Evolutionary conservation across 1,140 invertebrate genomes (phyloP).

Genomic region (Adelges cooleyi): DNA sequence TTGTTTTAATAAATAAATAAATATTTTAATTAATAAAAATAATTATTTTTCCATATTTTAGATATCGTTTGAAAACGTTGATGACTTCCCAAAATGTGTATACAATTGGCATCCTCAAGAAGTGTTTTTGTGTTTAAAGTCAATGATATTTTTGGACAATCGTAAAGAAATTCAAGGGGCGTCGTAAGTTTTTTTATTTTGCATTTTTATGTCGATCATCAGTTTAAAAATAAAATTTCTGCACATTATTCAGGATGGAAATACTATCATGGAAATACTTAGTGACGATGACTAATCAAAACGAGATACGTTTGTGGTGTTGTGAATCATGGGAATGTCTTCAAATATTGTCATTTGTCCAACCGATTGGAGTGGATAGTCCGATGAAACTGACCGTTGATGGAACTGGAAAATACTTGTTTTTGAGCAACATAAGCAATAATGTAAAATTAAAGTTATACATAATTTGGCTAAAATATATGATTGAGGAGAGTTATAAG

Average conservation of each 20-base stretch:
- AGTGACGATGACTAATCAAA: slow-evolving; percentile 77
- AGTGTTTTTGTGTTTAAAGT: slow-evolving; percentile 63
- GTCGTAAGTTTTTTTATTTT: slow-evolving; percentile 48
- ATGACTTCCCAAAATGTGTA: slow-evolving; percentile 58
- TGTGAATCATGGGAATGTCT: slow-evolving; percentile 86
- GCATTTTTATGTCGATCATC: slow-evolving; percentile 4
- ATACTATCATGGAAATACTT: slow-evolving; percentile 70
- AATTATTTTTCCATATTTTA: not conserved
- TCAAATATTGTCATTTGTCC: slow-evolving; percentile 65
- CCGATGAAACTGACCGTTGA: slow-evolving; percentile 67
- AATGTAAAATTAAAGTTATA: slow-evolving; percentile 37
- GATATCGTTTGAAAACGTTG: slow-evolving; percentile 44
- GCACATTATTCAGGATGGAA: no score
- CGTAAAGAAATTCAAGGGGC: slow-evolving; percentile 67
- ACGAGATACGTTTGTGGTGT: slow-evolving; percentile 87
- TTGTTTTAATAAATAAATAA: no score
- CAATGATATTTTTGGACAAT: slow-evolving; percentile 84
- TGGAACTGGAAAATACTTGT: slow-evolving; percentile 64
- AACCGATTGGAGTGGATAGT: slow-evolving; percentile 39
- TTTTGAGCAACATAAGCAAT: slow-evolving; percentile 72
- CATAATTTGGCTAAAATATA: no score
- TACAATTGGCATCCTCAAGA: slow-evolving; percentile 86
- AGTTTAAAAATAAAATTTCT: no score
- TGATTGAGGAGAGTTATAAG: no score
- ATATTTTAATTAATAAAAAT: no score